These are phyloP conservation scores for Heliconius nattereri DNA, from an alignment of 1,140 invertebrate species.

Conservation along the genomic window DNA sequence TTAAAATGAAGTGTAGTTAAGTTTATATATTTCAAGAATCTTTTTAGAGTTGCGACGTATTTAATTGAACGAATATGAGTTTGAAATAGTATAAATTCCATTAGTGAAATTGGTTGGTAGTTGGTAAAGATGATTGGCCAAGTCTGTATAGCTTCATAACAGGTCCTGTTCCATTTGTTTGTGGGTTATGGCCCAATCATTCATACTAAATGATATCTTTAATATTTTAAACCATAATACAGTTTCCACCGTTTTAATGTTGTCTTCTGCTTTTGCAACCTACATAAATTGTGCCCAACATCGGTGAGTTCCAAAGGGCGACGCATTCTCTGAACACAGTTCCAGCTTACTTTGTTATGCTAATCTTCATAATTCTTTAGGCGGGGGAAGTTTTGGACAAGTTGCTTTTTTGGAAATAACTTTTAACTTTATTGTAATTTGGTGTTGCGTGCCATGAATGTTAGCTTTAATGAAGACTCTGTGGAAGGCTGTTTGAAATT, in stretches of 20 bases:
- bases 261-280: conserved; percentile 24
- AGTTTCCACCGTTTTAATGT: conserved; percentile 25
- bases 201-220: conserved; percentile 9
- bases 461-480: conserved; percentile 33
- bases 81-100: conserved; percentile 76
- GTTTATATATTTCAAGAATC: conserved; percentile 11
- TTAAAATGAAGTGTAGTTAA: not conserved
- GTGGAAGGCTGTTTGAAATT: not conserved
- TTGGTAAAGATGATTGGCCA: conserved; percentile 51
- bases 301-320: conserved; percentile 41
- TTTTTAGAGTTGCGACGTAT: conserved; percentile 32
- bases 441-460: conserved; percentile 49
- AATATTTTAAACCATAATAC: conserved; percentile 20
- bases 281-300: conserved; percentile 38
- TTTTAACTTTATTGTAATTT: conserved; percentile 77
- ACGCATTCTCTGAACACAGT: conserved; percentile 73
- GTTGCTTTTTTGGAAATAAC: conserved; percentile 77
- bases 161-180: conserved; percentile 25
- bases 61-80: conserved; percentile 54
- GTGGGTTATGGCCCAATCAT: conserved; percentile 18
- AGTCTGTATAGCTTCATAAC: conserved; percentile 41
- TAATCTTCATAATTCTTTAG: conserved; percentile 80
- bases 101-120: conserved; percentile 75
- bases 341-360: conserved; percentile 79
- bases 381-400: conserved; percentile 68